Base-by-base conservation (phyloP, 2,797 vertebrate genomes). In the Lutjanus argentimaculatus region DNA sequence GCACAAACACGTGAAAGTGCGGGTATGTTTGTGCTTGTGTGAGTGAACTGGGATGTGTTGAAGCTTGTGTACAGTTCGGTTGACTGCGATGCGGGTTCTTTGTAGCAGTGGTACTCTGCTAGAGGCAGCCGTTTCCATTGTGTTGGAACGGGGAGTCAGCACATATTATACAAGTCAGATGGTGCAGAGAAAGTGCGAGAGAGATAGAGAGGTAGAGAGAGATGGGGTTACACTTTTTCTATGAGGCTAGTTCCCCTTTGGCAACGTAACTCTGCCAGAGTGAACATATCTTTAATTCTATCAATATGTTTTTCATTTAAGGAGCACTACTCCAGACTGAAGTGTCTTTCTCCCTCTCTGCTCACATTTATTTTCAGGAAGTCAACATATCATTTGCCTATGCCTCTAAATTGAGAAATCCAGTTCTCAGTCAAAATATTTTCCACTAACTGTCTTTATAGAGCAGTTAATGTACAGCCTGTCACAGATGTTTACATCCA, bases 71-170 rank as follows among this genome's bases (percentile, higher is more conserved):
- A 69, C 49, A 8, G 12, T 67, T 74, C 83, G 80, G 83, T 80
- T 56, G 77, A 88, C 36, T 83, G 67, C 69, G 19, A 51, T 65
- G 46, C 53, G 8, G 51, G 72, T 55, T 73, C 68, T 91, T 86
- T 92, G 84, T 86, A 52, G 61, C 56, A 12, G 62, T 8, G 16
- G 48, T 59, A 0, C 77, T 85, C 57, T 88, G 88, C 87, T 77
- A 40, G 79, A 90, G 85, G 76, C 87, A 90, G 91, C 86, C 48
- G 4, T 88, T 93, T 89, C 80, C 79, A 89, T 92, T 94, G 89
- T 92, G 81, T 70, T 21, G 69, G 30, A 91, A 65, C 0, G 22
- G 55, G 61, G 77, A 91, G 90, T 93, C 92, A 91, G 88, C 91
- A 91, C 89, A 91, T 90, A 86, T 83, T 71, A 82, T 73, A 74